Percentiles rank a stretch among this genome's conserved stretches.
Conservation (phyloP, 2,113 vertebrate genomes). For the Egretta garzetta region DNA sequence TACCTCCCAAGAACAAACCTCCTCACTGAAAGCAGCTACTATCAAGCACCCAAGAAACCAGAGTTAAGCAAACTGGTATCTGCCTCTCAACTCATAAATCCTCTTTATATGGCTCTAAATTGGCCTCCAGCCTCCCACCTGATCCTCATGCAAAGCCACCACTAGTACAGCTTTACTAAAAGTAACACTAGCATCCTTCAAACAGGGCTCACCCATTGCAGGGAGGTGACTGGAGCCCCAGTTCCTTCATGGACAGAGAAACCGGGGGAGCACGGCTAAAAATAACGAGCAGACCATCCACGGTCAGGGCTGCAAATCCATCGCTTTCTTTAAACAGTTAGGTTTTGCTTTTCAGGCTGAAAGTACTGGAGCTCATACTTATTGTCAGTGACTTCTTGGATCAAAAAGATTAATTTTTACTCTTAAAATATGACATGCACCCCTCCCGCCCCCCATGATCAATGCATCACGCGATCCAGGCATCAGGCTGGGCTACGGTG, state of each 20-base stretch:
- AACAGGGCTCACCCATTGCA: rapidly evolving
- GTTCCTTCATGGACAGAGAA: background rate
- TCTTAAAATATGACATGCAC: too few relatives aligned
- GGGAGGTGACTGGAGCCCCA: background rate
- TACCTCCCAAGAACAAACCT: background rate
- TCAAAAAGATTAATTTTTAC: background rate
- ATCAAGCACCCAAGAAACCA: background rate
- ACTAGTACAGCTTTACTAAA: background rate
- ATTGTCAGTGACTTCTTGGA: background rate
- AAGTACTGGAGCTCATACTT: background rate
- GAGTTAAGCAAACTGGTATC: background rate
- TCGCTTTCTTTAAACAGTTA: background rate
- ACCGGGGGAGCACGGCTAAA: background rate
- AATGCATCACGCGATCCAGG: rapidly evolving
- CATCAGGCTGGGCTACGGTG: background rate
- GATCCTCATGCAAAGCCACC: background rate
- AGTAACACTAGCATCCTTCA: background rate
- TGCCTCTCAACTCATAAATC: background rate
- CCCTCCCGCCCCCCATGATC: rapidly evolving
- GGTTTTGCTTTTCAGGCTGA: background rate
- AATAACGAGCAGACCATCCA: background rate
- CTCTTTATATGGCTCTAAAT: background rate
- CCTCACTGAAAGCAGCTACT: background rate
- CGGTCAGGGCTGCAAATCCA: background rate
- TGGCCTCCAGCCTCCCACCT: background rate